Conservation (phyloP, 2,888 invertebrate genomes). For the Lochmaea capreae region DNA sequence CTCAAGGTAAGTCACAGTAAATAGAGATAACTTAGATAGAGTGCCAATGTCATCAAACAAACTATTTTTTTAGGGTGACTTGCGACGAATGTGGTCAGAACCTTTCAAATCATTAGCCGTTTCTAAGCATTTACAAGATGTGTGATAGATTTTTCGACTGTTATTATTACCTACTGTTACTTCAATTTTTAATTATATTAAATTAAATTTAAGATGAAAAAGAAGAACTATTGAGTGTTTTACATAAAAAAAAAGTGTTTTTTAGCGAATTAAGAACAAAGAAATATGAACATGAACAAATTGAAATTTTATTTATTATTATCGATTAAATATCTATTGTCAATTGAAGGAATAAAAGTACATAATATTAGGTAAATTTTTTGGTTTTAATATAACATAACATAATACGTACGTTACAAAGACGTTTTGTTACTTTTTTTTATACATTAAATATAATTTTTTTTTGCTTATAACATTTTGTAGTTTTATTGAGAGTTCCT, state of each 20-base stretch:
- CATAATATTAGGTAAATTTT: constrained; percentile 31
- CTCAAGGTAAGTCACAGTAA: constrained; percentile 82
- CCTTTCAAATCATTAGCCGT: constrained; percentile 88
- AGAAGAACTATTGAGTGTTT: constrained; percentile 47
- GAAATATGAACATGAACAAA: constrained; percentile 38
- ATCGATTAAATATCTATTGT: constrained; percentile 44
- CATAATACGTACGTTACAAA: constrained; percentile 24
- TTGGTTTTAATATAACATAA: constrained; percentile 12
- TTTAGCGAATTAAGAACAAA: constrained; percentile 46
- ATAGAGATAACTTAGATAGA: not conserved
- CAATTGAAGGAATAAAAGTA: constrained; percentile 44
- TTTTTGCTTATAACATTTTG: constrained; percentile 30
- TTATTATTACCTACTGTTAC: constrained; percentile 46
- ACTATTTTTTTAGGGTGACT: constrained; percentile 81
- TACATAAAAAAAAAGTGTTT: constrained; percentile 32
- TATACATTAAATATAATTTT: constrained; percentile 36
- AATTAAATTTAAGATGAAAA: constrained; percentile 25
- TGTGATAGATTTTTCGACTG: constrained; percentile 69
- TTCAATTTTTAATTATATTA: constrained; percentile 34
- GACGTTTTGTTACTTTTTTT: constrained; percentile 35
- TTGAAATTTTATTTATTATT: constrained; percentile 45
- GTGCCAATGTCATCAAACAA: too few relatives aligned
- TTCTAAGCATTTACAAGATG: constrained; percentile 82
- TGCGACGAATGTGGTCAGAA: constrained; percentile 98
- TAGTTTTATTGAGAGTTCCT: too few relatives aligned